phyloP scores from a whole-genome alignment of 2,888 invertebrate genomes.

The Cactoblastis cactorum region DNA sequence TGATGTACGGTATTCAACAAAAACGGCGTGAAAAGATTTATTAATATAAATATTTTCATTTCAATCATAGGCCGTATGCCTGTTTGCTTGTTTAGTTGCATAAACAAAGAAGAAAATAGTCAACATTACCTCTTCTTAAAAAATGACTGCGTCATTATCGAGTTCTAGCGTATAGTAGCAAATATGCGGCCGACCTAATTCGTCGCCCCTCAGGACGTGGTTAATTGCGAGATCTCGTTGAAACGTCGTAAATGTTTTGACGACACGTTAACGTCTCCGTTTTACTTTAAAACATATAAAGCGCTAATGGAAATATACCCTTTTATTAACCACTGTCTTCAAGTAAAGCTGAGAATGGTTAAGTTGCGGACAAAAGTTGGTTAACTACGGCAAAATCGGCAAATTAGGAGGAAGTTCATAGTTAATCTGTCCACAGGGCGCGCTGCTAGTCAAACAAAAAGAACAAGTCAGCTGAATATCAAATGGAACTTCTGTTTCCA shows the following conservation, averaged over 20 bases:
- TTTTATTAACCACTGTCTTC: slow-evolving; percentile 11
- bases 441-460: background rate
- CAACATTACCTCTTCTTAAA: too few species aligned
- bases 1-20: too few species aligned
- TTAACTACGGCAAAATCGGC: background rate
- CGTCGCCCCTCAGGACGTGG: slow-evolving; percentile 32
- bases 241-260: slow-evolving; percentile 49
- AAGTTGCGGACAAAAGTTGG: slow-evolving; percentile 1
- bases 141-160: too few species aligned
- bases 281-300: slow-evolving; percentile 44
- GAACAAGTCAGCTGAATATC: background rate
- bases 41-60: too few species aligned
- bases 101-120: too few species aligned
- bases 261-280: slow-evolving; percentile 47
- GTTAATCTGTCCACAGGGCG: slow-evolving; percentile 17
- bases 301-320: slow-evolving; percentile 20
- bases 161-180: background rate
- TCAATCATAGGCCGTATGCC: too few species aligned
- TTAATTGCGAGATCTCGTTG: slow-evolving; percentile 52
- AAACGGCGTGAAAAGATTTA: too few species aligned
- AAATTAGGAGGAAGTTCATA: slow-evolving; percentile 21
- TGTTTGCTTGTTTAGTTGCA: too few species aligned
- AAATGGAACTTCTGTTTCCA: too few species aligned
- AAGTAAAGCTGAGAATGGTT: slow-evolving; percentile 6
- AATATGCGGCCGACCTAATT: background rate